phyloP scores from a whole-genome alignment of 2,888 invertebrate genomes.

The Troglohyphantes excavatus region DNA sequence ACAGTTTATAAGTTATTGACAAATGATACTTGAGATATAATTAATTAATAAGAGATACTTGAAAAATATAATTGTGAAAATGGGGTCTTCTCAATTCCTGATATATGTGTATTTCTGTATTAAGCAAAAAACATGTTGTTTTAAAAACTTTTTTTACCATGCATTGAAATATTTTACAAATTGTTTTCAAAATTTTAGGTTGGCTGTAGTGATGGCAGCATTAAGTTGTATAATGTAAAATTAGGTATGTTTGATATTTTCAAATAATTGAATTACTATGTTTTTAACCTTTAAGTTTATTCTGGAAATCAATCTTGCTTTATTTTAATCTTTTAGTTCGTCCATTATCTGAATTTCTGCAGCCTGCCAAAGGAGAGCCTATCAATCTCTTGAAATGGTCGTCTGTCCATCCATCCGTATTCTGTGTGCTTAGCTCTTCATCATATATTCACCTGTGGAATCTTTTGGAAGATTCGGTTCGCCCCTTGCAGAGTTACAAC shows the following conservation, averaged over 20 bases:
- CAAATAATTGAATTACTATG: neutral
- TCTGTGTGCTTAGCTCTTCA: slow-evolving; percentile 61
- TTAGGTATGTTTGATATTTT: slow-evolving; percentile 43
- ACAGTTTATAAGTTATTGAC: too few relatives aligned
- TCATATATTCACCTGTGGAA: slow-evolving; percentile 68
- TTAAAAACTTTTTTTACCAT: too few relatives aligned
- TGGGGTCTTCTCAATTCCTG: too few relatives aligned
- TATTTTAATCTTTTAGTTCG: slow-evolving; percentile 37
- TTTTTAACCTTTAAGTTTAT: neutral
- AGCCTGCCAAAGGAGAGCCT: slow-evolving; percentile 64
- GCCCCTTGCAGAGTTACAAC: slow-evolving; percentile 57
- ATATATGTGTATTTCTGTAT: too few relatives aligned
- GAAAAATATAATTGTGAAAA: too few relatives aligned
- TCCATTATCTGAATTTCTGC: slow-evolving; percentile 51
- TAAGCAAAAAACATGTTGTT: too few relatives aligned
- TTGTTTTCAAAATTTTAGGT: too few relatives aligned
- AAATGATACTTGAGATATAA: too few relatives aligned
- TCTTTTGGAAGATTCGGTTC: slow-evolving; percentile 43
- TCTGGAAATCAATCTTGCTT: neutral
- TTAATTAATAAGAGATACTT: too few relatives aligned
- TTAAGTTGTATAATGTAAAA: slow-evolving; percentile 63
- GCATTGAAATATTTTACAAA: too few relatives aligned
- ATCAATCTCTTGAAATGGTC: slow-evolving; percentile 69
- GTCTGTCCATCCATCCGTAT: slow-evolving; percentile 55
- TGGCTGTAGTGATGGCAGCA: slow-evolving; percentile 75